phyloP scores from a whole-genome alignment of 2,888 invertebrate genomes.

The Perithous albicinctus region DNA sequence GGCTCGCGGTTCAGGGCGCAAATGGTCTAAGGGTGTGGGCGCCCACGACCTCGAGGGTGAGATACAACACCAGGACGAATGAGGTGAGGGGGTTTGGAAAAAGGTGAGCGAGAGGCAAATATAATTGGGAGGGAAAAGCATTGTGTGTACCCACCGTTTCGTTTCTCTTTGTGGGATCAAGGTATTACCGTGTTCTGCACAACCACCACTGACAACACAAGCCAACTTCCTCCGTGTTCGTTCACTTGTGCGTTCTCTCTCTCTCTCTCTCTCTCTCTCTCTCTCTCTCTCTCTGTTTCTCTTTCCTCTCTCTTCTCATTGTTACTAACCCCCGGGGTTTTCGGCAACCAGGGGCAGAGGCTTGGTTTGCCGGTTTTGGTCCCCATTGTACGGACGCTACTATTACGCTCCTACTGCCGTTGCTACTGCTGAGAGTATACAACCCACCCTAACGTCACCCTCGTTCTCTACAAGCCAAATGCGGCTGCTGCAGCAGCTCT shows the following conservation, averaged over 20 bases:
- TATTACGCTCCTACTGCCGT: constrained; percentile 6
- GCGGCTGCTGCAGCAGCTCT: constrained; percentile 57
- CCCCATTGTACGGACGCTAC: constrained; percentile 54
- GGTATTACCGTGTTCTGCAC: constrained; percentile 75
- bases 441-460: constrained; percentile 20
- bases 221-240: constrained; percentile 39
- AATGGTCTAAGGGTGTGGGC: constrained; percentile 32
- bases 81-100: constrained; percentile 36
- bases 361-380: constrained; percentile 47
- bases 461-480: constrained; percentile 62
- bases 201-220: constrained; percentile 70
- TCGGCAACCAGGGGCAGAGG: constrained; percentile 43
- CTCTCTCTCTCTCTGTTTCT: constrained; percentile 42
- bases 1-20: constrained; percentile 43
- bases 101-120: constrained; percentile 58
- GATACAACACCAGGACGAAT: not conserved
- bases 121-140: constrained; percentile 77
- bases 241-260: constrained; percentile 34
- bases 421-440: not conserved
- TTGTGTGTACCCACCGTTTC: constrained; percentile 73
- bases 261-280: constrained; percentile 34
- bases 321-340: constrained; percentile 59
- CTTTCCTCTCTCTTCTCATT: too few species aligned
- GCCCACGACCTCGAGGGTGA: constrained; percentile 26
- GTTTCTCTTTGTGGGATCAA: constrained; percentile 80